Conservation (phyloP, 2,797 vertebrate species). For the Odontamblyopus rebecca region DNA sequence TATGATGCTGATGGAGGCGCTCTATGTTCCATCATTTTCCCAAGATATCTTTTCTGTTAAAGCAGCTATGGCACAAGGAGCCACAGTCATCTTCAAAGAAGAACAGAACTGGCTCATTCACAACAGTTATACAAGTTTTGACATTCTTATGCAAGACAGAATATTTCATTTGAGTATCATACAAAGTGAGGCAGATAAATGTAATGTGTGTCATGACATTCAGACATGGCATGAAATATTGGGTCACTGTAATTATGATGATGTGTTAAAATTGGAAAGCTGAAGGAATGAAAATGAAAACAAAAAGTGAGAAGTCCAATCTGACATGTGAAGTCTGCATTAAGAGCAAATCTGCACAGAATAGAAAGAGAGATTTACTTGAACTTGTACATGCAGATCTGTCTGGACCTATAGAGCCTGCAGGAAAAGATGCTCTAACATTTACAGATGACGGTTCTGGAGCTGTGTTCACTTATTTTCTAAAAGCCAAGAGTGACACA, state of each 20-base stretch:
- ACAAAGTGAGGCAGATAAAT: no score
- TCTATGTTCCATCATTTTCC: no score
- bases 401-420: background rate
- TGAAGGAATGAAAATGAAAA: background rate
- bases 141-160: no score
- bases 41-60: no score
- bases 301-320: background rate
- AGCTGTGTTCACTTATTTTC: constrained; percentile 21
- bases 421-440: background rate
- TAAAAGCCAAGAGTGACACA: constrained; percentile 25
- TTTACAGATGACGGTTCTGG: constrained; percentile 26
- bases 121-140: no score
- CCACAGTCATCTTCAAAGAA: no score
- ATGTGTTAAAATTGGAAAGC: background rate
- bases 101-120: no score
- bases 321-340: background rate
- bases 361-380: background rate
- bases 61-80: no score
- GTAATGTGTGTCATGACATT: no score
- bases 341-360: background rate
- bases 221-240: background rate
- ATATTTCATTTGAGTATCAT: no score
- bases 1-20: no score
- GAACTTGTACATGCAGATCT: background rate
- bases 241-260: background rate